Base-by-base conservation (phyloP, 2,888 invertebrate genomes). In the Yponomeuta evonymella region DNA sequence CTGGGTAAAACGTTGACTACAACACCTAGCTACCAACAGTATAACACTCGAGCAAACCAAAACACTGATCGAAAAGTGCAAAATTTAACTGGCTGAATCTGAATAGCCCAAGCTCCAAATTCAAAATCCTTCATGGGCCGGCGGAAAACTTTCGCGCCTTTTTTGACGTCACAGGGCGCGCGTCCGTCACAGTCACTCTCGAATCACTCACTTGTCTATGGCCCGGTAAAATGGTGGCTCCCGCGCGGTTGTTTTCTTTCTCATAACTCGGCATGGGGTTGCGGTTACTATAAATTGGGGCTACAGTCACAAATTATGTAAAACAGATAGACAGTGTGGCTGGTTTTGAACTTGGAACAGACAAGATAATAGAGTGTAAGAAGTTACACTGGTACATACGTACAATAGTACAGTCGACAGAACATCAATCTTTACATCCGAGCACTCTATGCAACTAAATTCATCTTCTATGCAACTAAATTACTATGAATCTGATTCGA, bases 251-350 rank as follows among this genome's bases (percentile, higher is more conserved):
- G 89, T 89, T 89, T 89, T 87, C 86, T 86, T 80, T 82, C 51
- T 15, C 51, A 76, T 76, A 82, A 81, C 87, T 86, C 84, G 79
- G 91, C 90, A 89, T 91, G 91, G 90, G 91, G 91, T 88, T 83
- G 85, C 78, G 76, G 80, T 78, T 77, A 62, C 82, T 84, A 81
- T 89, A 88, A 90, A 89, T 90, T 88, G 79, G 88, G 86, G 85
- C 85, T 86, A 84, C 88, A 87, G 89, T 89, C 51, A 58, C 51
- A 58, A 58, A 58, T 15, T 58, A 58, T 15, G 15, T 58, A 15
- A 15, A 58, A 58, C 51, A 58, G 51, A 58, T 15, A 15, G 51
- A 58, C 51, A 1, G 51, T 1, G 51, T 58, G 51, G 43, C 6
- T 15, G 51, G 0, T 58, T 15, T 58, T 4, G 5, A 58, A 0